phyloP scores from a whole-genome alignment of 2,888 invertebrate genomes.

The Mythimna vitellina region DNA sequence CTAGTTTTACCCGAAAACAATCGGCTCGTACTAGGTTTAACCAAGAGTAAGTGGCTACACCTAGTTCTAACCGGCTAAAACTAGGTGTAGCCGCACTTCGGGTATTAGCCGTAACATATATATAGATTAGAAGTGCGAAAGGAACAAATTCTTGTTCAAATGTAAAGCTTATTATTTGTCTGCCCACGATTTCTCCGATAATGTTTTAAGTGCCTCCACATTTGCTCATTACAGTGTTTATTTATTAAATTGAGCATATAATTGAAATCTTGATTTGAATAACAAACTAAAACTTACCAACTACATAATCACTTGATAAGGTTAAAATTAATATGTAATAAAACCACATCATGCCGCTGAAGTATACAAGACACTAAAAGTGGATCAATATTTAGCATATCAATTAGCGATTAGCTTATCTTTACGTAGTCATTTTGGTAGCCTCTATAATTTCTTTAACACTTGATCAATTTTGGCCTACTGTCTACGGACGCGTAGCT shows the following conservation, averaged over 20 bases:
- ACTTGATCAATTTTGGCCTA: not conserved
- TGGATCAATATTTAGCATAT: slow-evolving; percentile 43
- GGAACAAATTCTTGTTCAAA: not conserved
- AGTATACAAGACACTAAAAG: slow-evolving; percentile 51
- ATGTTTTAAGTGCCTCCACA: not conserved
- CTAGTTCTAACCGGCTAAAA: too few species aligned
- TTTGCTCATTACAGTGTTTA: not conserved
- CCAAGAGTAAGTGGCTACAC: too few species aligned
- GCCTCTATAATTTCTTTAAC: slow-evolving; percentile 12
- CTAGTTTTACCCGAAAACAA: too few species aligned
- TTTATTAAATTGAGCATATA: not conserved
- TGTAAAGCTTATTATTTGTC: not conserved
- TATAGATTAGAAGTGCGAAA: too few species aligned
- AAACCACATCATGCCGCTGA: slow-evolving; percentile 61
- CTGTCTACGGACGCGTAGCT: too few species aligned
- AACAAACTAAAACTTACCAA: slow-evolving; percentile 58
- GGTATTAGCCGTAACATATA: too few species aligned
- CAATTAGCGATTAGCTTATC: slow-evolving; percentile 58
- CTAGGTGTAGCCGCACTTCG: too few species aligned
- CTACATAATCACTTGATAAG: slow-evolving; percentile 60
- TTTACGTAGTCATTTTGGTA: slow-evolving; percentile 23
- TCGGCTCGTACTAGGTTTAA: too few species aligned
- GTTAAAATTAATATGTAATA: slow-evolving; percentile 62
- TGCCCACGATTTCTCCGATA: not conserved
- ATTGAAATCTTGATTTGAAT: not conserved